These are phyloP conservation scores for Enteromius argenteus DNA, from an alignment of 2,797 vertebrate species.

Conservation along the genomic window DNA sequence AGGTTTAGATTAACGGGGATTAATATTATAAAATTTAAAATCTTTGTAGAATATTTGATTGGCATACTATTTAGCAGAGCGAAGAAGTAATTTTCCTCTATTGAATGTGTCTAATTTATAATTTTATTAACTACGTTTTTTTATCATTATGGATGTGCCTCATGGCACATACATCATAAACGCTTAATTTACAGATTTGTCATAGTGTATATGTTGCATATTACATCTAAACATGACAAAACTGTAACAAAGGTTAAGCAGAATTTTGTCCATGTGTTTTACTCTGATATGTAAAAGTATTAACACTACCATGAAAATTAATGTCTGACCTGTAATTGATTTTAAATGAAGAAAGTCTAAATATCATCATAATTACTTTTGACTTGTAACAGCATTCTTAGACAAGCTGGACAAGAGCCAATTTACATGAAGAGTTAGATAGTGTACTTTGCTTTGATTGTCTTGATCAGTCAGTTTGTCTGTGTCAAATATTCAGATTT, in stretches of 20 bases:
- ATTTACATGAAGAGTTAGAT: neutral
- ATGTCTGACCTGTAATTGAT: neutral
- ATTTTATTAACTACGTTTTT: constrained; percentile 42
- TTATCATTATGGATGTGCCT: neutral
- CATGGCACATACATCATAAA: neutral
- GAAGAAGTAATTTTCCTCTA: neutral
- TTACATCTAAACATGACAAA: neutral
- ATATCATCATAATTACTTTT: neutral
- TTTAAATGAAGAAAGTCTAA: neutral
- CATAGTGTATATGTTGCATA: neutral
- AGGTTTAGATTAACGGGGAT: no score
- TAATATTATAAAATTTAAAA: no score
- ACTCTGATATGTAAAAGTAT: neutral
- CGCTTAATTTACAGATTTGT: neutral
- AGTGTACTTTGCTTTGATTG: neutral
- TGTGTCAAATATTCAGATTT: constrained; percentile 70
- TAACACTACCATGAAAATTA: neutral
- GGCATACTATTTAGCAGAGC: neutral
- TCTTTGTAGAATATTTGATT: neutral
- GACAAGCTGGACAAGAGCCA: neutral
- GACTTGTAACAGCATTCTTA: neutral
- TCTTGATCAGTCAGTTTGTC: constrained; percentile 38
- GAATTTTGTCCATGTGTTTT: neutral
- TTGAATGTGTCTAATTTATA: constrained; percentile 36
- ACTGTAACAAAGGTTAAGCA: neutral